Evolutionary conservation across 2,797 vertebrate genomes (phyloP), one percentile per base, ranked within the genome.

Genomic region (Enteromius treurensis): DNA sequence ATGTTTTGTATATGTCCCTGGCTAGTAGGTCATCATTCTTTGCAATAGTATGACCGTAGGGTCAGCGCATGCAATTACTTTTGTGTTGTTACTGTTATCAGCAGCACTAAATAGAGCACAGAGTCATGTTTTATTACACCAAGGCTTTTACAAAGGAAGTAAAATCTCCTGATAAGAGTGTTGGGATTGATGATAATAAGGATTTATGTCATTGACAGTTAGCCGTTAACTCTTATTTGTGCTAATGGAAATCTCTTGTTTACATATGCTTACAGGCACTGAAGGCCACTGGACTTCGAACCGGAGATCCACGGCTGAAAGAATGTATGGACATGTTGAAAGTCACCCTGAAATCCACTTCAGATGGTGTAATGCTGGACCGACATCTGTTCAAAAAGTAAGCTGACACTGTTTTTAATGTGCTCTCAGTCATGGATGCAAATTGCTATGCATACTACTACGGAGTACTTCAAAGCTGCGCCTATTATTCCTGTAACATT

Each of bases 291-390:
- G 98, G 98, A 91, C 95, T 99, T 84, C 95, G 97, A 83, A 96
- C 96, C 0, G 96, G 97, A 91, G 98, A 99, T 89, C 98, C 98
- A 9, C 94, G 98, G 53, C 92, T 99, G 90, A 99, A 98, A 90
- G 98, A 99, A 92, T 98, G 97, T 89, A 99, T 99, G 97, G 98
- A 99, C 87, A 97, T 96, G 90, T 94, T 99, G 85, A 97, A 97
- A 90, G 94, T 96, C 89, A 96, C 96, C 79, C 93, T 99, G 77
- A 97, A 97, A 86, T 96, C 95, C 85, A 96, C 96, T 19, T 90
- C 97, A 79, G 98, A 99, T 89, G 97, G 97, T 29, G 96, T 99
- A 58, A 98, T 97, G 89, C 94, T 99, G 89, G 98, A 99, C 94
- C 95, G 96, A 90, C 96, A 98, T 87, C 95, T 97, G 40, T 99